These are phyloP conservation scores for Tinamus guttatus DNA, from an alignment of 2,113 vertebrate genomes.

Conservation along the genomic window DNA sequence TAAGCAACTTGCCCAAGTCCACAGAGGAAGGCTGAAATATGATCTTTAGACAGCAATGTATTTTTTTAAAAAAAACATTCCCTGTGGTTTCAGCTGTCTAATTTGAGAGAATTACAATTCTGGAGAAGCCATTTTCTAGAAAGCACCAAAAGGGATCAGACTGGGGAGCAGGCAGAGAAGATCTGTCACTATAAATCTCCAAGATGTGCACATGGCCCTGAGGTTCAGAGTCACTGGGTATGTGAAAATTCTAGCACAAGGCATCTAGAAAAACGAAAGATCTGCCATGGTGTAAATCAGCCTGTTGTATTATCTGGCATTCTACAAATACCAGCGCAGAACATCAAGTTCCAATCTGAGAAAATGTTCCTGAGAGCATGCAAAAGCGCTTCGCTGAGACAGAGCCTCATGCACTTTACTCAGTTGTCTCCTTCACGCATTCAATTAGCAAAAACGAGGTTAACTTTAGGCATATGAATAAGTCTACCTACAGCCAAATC, in stretches of 20 bases:
- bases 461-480: not conserved
- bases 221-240: not conserved
- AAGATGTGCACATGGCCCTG: not conserved
- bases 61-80: constrained; percentile 9
- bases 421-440: not conserved
- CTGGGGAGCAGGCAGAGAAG: not conserved
- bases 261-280: not conserved
- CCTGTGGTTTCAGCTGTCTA: not conserved
- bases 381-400: not conserved
- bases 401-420: not conserved
- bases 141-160: not conserved
- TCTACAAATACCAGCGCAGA: constrained; percentile 10
- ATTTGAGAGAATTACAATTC: constrained; percentile 20
- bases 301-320: not conserved
- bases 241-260: not conserved
- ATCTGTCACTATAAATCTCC: not conserved
- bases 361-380: not conserved
- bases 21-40: not conserved
- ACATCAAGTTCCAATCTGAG: not conserved
- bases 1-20: not conserved
- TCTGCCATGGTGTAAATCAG: not conserved
- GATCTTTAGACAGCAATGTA: not conserved
- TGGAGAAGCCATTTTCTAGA: not conserved
- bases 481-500: not conserved
- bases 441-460: not conserved